Conservation (phyloP, 1,140 invertebrate species). For the Drosophila tsacasi region DNA sequence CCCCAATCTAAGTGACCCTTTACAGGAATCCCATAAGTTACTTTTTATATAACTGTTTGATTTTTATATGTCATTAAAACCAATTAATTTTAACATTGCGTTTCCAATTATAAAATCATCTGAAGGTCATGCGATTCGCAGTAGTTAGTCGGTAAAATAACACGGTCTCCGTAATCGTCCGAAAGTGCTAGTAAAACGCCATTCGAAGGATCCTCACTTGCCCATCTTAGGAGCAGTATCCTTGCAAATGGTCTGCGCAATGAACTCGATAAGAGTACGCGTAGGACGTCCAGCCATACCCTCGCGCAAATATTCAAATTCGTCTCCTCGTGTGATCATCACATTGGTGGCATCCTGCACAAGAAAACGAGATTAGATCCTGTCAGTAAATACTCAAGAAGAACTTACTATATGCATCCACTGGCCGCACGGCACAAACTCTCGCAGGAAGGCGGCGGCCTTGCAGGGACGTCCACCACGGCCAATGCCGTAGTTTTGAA, state of each 20-base stretch:
- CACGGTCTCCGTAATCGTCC: constrained; percentile 14
- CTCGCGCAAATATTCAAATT: constrained; percentile 85
- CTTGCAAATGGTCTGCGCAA: constrained; percentile 85
- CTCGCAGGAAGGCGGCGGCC: constrained; percentile 94
- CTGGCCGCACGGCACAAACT: constrained; percentile 91
- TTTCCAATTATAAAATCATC: constrained; percentile 24
- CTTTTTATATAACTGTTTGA: constrained; percentile 63
- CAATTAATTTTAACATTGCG: constrained; percentile 58
- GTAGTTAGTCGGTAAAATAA: constrained; percentile 35
- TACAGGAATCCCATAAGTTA: constrained; percentile 41
- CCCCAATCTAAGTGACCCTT: constrained; percentile 14
- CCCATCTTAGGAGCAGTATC: constrained; percentile 77
- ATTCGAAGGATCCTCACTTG: constrained; percentile 32
- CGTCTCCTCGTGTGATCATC: constrained; percentile 79
- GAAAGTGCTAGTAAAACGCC: constrained; percentile 13
- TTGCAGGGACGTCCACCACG: constrained; percentile 92
- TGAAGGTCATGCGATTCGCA: constrained; percentile 18
- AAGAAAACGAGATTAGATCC: constrained; percentile 58
- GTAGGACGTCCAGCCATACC: constrained; percentile 94
- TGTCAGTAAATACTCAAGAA: constrained; percentile 86
- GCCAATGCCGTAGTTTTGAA: constrained; percentile 91
- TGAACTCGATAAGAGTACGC: constrained; percentile 92
- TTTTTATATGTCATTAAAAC: constrained; percentile 65
- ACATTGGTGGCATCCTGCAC: constrained; percentile 79
- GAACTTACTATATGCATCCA: constrained; percentile 96